Conservation (phyloP, 2,888 invertebrate genomes). For the Merodon equestris region DNA sequence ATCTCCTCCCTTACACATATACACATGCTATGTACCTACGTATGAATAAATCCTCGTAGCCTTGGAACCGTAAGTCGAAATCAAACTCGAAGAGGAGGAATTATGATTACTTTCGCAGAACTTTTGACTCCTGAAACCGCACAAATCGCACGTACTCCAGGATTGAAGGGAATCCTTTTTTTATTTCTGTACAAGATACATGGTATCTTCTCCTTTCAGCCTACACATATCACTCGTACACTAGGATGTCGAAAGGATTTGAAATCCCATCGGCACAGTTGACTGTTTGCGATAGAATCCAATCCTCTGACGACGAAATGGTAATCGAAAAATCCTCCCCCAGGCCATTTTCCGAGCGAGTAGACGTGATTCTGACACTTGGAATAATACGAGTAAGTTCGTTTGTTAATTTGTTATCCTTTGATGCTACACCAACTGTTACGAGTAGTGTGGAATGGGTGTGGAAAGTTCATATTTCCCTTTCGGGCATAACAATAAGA, state of each 20-base stretch:
- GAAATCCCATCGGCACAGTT: slow-evolving; percentile 42
- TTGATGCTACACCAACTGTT: slow-evolving; percentile 35
- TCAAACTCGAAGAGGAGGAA: slow-evolving; percentile 21
- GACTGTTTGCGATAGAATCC: slow-evolving; percentile 3
- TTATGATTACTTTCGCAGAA: slow-evolving; percentile 65
- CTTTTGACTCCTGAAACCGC: slow-evolving; percentile 61
- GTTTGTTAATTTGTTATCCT: slow-evolving; percentile 63
- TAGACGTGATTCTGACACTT: slow-evolving; percentile 62
- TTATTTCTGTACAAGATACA: slow-evolving; percentile 2
- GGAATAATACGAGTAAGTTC: slow-evolving; percentile 64
- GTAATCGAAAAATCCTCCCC: slow-evolving; percentile 56
- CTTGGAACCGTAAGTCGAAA: too few species aligned
- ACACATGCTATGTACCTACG: too few species aligned
- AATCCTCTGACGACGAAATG: slow-evolving; percentile 28
- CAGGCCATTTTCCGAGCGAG: slow-evolving; percentile 13
- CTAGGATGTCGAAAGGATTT: too few species aligned
- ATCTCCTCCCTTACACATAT: too few species aligned
- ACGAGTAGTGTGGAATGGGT: too few species aligned
- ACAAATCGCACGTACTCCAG: slow-evolving; percentile 50
- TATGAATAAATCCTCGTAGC: too few species aligned
- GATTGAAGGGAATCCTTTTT: slow-evolving; percentile 41
- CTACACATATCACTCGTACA: slow-evolving; percentile 15
- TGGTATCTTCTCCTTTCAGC: slow-evolving; percentile 33
- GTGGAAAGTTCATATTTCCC: slow-evolving; percentile 14
- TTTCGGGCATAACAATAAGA: slow-evolving; percentile 33